Conservation (phyloP, 2,113 vertebrate genomes). For the Trichomycterus rosablanca region DNA sequence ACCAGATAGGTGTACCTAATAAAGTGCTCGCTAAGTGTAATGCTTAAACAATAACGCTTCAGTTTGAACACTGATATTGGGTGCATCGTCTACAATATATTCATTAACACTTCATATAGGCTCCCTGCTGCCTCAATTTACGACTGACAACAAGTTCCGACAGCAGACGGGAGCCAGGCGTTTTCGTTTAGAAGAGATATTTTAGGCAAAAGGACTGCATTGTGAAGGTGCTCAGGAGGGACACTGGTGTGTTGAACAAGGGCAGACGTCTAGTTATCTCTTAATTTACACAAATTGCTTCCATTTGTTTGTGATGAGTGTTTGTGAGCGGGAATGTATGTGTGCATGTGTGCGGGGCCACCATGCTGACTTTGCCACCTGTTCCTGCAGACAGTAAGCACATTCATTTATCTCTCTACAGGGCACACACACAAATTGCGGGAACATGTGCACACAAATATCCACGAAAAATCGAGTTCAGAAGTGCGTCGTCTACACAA, state of each 20-base stretch:
- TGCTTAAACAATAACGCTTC: no score
- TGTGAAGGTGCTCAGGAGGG: conserved; percentile 32
- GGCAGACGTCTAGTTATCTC: conserved; percentile 45
- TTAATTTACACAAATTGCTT: conserved; percentile 43
- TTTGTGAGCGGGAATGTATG: conserved; percentile 20
- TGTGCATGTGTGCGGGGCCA: conserved; percentile 39
- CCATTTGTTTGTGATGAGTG: conserved; percentile 37
- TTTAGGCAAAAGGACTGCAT: conserved; percentile 44
- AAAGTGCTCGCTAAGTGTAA: no score
- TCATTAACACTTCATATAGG: conserved; percentile 1
- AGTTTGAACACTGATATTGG: no score
- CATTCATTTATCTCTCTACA: conserved; percentile 70
- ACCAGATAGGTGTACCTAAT: no score
- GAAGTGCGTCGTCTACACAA: neutral
- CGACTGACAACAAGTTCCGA: neutral
- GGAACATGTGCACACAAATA: conserved; percentile 37
- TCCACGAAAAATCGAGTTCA: neutral
- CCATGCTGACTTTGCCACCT: conserved; percentile 73
- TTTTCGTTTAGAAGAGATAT: conserved; percentile 48
- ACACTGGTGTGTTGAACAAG: conserved; percentile 50
- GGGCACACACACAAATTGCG: conserved; percentile 43
- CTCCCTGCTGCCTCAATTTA: no score
- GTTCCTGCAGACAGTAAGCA: conserved; percentile 69
- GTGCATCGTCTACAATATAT: no score
- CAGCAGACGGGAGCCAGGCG: neutral